phyloP scores from a whole-genome alignment of 2,888 invertebrate genomes.

The Gryllus longicercus region DNA sequence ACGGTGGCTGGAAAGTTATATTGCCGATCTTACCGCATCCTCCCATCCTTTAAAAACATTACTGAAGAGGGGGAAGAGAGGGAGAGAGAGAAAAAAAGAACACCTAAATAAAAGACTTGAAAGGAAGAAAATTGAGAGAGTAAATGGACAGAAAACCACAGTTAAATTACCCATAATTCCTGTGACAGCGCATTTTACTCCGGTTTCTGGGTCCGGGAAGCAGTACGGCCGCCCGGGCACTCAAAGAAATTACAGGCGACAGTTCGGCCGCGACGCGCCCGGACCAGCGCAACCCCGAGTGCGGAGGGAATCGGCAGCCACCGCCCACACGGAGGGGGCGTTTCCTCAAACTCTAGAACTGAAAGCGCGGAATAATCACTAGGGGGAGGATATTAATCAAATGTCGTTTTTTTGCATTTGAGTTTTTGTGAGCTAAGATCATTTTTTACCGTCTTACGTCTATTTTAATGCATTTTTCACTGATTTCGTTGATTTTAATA shows the following conservation, averaged over 20 bases:
- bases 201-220: conserved; percentile 19
- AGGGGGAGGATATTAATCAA: too few species aligned
- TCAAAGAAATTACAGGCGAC: background rate
- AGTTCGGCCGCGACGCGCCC: too few species aligned
- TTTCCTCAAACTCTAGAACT: too few species aligned
- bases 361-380: too few species aligned
- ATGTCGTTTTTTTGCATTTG: too few species aligned
- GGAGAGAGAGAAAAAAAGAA: background rate
- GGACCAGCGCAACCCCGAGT: too few species aligned
- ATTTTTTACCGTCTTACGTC: too few species aligned
- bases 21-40: background rate
- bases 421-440: too few species aligned
- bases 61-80: background rate
- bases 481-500: too few species aligned
- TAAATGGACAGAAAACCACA: conserved; percentile 12
- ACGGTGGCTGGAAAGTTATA: background rate
- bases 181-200: conserved; percentile 23
- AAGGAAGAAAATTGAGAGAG: background rate
- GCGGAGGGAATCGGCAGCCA: too few species aligned
- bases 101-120: background rate
- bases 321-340: too few species aligned
- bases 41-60: background rate
- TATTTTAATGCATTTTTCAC: too few species aligned
- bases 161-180: conserved; percentile 21
- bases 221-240: background rate